These are phyloP conservation scores for Cnemophilus loriae DNA, from an alignment of 2,113 vertebrate species.

Conservation along the genomic window DNA sequence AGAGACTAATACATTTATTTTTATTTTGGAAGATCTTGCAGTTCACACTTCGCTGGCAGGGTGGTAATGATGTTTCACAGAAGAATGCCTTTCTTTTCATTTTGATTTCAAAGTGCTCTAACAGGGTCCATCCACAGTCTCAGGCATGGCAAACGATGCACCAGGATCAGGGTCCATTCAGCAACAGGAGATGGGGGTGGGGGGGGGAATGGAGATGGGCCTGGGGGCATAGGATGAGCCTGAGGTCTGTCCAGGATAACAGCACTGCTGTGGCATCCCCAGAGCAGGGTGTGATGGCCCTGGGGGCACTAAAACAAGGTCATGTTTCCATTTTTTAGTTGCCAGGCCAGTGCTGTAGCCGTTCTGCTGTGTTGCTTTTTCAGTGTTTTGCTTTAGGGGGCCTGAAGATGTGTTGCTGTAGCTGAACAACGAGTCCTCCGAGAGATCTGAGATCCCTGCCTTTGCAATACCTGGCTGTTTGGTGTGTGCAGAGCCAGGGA, in stretches of 20 bases:
- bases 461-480: background rate
- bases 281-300: background rate
- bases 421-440: accelerated
- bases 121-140: background rate
- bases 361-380: background rate
- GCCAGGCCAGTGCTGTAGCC: background rate
- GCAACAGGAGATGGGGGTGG: background rate
- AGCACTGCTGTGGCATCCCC: background rate
- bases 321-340: background rate
- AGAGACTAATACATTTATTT: background rate
- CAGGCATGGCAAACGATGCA: background rate
- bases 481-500: background rate
- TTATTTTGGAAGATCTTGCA: background rate
- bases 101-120: background rate
- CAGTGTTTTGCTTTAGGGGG: background rate
- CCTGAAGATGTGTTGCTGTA: background rate
- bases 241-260: background rate
- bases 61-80: background rate
- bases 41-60: background rate
- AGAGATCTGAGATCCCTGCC: background rate
- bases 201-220: background rate
- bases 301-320: background rate
- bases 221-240: background rate
- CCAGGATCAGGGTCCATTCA: background rate
- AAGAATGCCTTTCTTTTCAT: background rate